Percentiles rank a stretch among this genome's conserved stretches.
phyloP scores from a whole-genome alignment of 2,888 invertebrate species.

The Notocelia uddmanniana region DNA sequence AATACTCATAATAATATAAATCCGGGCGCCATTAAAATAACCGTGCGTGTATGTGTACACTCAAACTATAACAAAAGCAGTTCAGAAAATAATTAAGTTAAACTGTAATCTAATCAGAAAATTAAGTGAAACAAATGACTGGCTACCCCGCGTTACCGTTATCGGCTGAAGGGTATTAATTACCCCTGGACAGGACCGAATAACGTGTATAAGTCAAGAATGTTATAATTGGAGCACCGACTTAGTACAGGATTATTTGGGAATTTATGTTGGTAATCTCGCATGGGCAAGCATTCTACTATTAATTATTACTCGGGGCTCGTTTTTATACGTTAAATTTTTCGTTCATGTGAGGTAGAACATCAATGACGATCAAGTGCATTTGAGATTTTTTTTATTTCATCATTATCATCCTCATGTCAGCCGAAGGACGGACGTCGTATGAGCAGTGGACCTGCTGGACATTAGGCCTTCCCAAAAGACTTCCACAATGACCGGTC shows the following conservation, averaged over 20 bases:
- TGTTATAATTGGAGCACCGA: slow-evolving; percentile 37
- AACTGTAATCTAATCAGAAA: slow-evolving; percentile 43
- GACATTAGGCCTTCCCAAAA: too few species aligned
- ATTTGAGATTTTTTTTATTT: too few species aligned
- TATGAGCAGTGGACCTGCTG: too few species aligned
- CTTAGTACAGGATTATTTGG: slow-evolving; percentile 25
- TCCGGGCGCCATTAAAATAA: not conserved
- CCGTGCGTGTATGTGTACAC: slow-evolving; percentile 9
- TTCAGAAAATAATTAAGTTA: slow-evolving; percentile 41
- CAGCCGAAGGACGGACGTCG: too few species aligned
- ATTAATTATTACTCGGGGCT: too few species aligned
- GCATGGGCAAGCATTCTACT: not conserved
- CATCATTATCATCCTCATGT: too few species aligned
- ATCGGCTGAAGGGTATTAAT: slow-evolving; percentile 43
- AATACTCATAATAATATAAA: too few species aligned
- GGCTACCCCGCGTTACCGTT: slow-evolving; percentile 30
- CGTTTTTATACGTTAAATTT: not conserved
- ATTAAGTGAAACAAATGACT: slow-evolving; percentile 42
- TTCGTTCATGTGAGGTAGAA: too few species aligned
- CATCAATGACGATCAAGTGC: not conserved
- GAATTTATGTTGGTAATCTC: not conserved
- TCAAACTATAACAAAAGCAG: slow-evolving; percentile 7
- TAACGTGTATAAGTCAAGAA: slow-evolving; percentile 37
- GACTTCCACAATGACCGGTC: too few species aligned
- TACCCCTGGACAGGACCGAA: slow-evolving; percentile 27